Evolutionary conservation across 2,888 invertebrate species (phyloP).

Genomic region (Uropetala carovei): DNA sequence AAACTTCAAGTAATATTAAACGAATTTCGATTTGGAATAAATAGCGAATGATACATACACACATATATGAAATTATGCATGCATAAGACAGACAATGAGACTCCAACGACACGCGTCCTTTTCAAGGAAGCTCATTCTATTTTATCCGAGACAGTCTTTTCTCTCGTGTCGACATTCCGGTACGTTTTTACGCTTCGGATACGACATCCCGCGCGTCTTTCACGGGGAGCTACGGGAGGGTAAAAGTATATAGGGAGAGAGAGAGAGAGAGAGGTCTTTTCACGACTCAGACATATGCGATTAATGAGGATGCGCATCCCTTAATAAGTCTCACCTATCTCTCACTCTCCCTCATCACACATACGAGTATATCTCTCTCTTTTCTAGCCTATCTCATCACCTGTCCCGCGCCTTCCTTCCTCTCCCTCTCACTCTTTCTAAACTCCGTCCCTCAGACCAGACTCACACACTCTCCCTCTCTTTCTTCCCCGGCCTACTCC

Average conservation of each 20-base stretch:
- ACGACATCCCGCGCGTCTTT: too few species aligned
- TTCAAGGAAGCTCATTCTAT: too few species aligned
- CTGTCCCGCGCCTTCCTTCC: neutral
- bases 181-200: too few species aligned
- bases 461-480: neutral
- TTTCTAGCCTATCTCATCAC: neutral
- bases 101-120: too few species aligned
- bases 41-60: too few species aligned
- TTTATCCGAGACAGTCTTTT: too few species aligned
- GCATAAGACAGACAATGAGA: too few species aligned
- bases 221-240: neutral
- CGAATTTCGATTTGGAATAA: too few species aligned
- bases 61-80: too few species aligned
- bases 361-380: neutral
- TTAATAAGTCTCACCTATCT: neutral
- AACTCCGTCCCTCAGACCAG: neutral
- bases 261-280: neutral
- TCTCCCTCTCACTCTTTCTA: neutral
- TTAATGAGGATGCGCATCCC: constrained; percentile 1
- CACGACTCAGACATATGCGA: neutral
- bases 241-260: neutral
- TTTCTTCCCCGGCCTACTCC: neutral
- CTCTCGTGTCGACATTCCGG: too few species aligned
- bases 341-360: neutral
- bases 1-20: too few species aligned